Conservation (phyloP, 1,140 invertebrate species). For the Saxidomus purpurata region DNA sequence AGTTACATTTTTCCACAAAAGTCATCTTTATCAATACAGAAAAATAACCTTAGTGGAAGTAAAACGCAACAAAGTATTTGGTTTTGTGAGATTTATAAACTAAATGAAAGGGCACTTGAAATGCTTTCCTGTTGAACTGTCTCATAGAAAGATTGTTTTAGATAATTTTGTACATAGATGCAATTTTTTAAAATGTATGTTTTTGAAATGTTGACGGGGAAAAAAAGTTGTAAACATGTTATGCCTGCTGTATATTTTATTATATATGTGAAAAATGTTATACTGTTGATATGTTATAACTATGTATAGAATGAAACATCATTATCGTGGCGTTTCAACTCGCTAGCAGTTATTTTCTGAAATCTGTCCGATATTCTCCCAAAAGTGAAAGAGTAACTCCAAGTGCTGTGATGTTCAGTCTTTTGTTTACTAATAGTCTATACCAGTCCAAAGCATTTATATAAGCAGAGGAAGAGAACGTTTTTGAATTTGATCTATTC, state of each 20-base stretch:
- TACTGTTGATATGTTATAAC: background rate
- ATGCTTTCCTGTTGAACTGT: conserved; percentile 13
- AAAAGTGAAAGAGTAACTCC: background rate
- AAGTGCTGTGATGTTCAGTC: too few relatives aligned
- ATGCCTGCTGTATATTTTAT: conserved; percentile 25
- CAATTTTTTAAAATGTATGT: conserved; percentile 20
- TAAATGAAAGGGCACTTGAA: too few relatives aligned
- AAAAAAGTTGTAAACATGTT: background rate
- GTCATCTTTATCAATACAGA: too few relatives aligned
- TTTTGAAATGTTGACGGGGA: background rate
- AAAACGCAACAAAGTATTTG: too few relatives aligned
- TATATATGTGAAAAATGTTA: conserved; percentile 7
- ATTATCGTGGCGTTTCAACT: background rate
- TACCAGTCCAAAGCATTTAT: too few relatives aligned
- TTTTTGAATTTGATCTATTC: too few relatives aligned
- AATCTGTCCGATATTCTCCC: background rate
- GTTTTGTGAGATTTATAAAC: too few relatives aligned
- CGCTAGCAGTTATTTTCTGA: background rate
- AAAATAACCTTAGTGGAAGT: too few relatives aligned
- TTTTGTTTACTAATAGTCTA: too few relatives aligned
- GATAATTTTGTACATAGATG: conserved; percentile 36
- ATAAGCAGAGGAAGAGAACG: too few relatives aligned
- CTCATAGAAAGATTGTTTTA: background rate
- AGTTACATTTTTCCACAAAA: too few relatives aligned
- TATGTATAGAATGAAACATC: background rate